Evolutionary conservation across 64 coral and sea anemone species (phyloP).

Genomic region (Orbicella faveolata): DNA sequence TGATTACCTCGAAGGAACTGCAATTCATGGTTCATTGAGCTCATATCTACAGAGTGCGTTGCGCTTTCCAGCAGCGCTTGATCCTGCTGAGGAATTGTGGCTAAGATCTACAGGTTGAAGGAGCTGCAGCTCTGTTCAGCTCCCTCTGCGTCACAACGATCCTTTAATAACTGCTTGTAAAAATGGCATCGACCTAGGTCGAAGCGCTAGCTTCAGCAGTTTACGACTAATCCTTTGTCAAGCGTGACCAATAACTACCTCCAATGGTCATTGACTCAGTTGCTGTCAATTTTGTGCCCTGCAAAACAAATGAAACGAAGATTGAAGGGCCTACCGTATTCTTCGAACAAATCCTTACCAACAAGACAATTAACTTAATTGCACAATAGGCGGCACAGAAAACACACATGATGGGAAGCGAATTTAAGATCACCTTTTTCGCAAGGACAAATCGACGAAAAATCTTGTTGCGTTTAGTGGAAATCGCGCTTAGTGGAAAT

Average conservation of each 20-base stretch:
- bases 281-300: neutral
- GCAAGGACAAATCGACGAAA: neutral
- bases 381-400: neutral
- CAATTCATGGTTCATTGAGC: conserved; percentile 21
- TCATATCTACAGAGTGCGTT: neutral
- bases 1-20: conserved; percentile 14
- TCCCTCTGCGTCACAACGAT: no score
- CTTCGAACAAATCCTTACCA: neutral
- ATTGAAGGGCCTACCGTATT: neutral
- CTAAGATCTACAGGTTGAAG: neutral
- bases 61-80: neutral
- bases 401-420: neutral
- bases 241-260: neutral
- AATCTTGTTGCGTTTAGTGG: no score
- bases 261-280: neutral
- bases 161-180: no score
- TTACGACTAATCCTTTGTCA: neutral
- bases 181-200: no score
- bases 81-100: neutral
- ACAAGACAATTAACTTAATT: conserved; percentile 48
- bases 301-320: neutral
- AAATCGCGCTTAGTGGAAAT: neutral
- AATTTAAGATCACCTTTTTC: conserved; percentile 6
- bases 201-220: neutral
- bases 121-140: no score